These are phyloP conservation scores for Chloebia gouldiae DNA, from an alignment of 2,113 vertebrate genomes.

Conservation along the genomic window DNA sequence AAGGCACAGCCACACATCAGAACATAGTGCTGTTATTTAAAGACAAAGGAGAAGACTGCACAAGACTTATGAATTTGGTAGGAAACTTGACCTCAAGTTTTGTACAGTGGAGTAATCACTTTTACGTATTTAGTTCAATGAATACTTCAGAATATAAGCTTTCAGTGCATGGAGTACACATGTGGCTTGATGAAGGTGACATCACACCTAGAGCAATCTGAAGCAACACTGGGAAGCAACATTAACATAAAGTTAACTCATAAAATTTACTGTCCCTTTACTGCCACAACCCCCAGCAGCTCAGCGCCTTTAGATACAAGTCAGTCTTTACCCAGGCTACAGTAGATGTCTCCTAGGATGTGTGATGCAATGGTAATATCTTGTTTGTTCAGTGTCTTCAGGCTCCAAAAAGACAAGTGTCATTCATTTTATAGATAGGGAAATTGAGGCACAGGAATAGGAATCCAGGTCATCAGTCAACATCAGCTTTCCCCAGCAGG, in stretches of 20 bases:
- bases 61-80: neutral
- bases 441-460: neutral
- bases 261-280: neutral
- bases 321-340: neutral
- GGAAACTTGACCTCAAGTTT: neutral
- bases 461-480: neutral
- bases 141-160: neutral
- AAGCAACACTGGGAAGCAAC: neutral
- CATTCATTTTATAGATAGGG: neutral
- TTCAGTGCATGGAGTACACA: neutral
- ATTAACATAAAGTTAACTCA: neutral
- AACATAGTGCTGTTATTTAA: neutral
- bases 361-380: neutral
- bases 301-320: neutral
- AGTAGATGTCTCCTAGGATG: neutral
- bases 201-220: neutral
- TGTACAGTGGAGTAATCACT: neutral
- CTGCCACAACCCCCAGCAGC: neutral
- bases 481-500: neutral
- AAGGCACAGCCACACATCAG: constrained; percentile 22
- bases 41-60: neutral
- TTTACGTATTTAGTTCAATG: neutral
- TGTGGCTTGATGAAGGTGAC: neutral
- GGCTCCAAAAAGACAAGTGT: neutral
- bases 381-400: neutral